Evolutionary conservation across 23 tunicate species (phyloP).

Genomic region (Trididemnum clinides): DNA sequence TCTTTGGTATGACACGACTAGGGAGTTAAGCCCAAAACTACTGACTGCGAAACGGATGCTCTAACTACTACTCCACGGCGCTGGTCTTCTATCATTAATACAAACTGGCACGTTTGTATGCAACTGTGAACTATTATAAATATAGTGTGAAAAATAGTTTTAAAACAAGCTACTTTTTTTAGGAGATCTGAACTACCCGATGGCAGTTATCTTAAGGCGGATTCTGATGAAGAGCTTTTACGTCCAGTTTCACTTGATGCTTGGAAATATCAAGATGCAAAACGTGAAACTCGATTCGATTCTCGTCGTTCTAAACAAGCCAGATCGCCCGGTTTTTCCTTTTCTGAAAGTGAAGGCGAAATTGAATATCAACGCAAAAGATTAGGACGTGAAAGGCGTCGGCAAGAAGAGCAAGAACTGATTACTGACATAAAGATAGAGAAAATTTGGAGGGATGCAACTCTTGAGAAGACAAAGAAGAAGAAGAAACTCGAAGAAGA

Average conservation of each 20-base stretch:
- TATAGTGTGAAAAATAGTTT: too few relatives aligned
- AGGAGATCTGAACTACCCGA: slow-evolving; percentile 7
- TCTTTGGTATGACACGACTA: too few relatives aligned
- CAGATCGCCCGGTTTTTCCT: slow-evolving; percentile 22
- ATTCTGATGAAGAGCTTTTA: slow-evolving; percentile 89
- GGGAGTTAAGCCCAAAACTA: too few relatives aligned
- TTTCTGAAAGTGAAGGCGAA: slow-evolving; percentile 59
- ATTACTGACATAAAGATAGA: slow-evolving; percentile 6
- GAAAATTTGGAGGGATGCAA: slow-evolving; percentile 19
- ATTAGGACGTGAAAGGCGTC: slow-evolving; percentile 36
- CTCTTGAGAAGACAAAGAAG: slow-evolving; percentile 20
- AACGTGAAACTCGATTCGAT: background rate
- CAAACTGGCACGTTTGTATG: too few relatives aligned
- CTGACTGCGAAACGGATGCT: too few relatives aligned
- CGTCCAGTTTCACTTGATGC: slow-evolving; percentile 78
- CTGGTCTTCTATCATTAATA: too few relatives aligned
- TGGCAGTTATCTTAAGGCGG: slow-evolving; percentile 41
- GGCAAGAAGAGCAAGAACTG: slow-evolving; percentile 55
- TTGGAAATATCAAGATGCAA: slow-evolving; percentile 74
- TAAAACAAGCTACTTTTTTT: too few relatives aligned
- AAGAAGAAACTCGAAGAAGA: slow-evolving; percentile 48
- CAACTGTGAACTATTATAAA: too few relatives aligned
- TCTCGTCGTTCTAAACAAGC: background rate
- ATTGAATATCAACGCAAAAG: slow-evolving; percentile 49
- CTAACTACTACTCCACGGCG: too few relatives aligned